Evolutionary conservation across 37 sponge, comb jelly and placozoan genomes (phyloP).

Genomic region (Hexactinellida sp.): DNA sequence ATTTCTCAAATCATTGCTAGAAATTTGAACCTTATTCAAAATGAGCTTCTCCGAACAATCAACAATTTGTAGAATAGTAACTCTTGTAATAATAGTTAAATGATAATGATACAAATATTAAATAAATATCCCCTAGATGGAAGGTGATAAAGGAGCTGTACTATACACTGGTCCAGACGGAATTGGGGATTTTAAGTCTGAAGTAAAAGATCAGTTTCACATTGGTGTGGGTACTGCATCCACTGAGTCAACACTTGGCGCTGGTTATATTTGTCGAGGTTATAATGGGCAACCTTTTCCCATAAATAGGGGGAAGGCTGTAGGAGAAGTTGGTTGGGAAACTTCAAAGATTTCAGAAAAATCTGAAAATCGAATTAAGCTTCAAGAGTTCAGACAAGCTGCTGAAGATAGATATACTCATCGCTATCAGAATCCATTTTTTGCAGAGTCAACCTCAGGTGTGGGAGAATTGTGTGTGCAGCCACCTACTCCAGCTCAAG

Average conservation of each 20-base stretch:
- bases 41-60: no score
- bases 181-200: conserved; percentile 30
- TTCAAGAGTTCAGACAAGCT: conserved; percentile 54
- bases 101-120: no score
- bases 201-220: conserved; percentile 29
- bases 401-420: conserved; percentile 70
- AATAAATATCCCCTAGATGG: no score
- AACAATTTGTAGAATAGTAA: no score
- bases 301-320: conserved; percentile 12
- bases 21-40: no score
- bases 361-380: conserved; percentile 62
- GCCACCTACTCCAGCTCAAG: not conserved
- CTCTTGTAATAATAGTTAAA: no score
- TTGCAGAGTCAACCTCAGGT: not conserved
- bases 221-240: conserved; percentile 53
- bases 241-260: conserved; percentile 54
- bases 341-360: conserved; percentile 27
- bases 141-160: conserved; percentile 9
- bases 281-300: conserved; percentile 22
- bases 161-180: conserved; percentile 66
- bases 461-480: not conserved
- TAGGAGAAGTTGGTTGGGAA: conserved; percentile 83
- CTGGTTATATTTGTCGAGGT: conserved; percentile 50
- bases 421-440: conserved; percentile 52
- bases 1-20: no score